Evolutionary conservation across 2,888 invertebrate genomes (phyloP).

Genomic region (Helicoverpa assulta): DNA sequence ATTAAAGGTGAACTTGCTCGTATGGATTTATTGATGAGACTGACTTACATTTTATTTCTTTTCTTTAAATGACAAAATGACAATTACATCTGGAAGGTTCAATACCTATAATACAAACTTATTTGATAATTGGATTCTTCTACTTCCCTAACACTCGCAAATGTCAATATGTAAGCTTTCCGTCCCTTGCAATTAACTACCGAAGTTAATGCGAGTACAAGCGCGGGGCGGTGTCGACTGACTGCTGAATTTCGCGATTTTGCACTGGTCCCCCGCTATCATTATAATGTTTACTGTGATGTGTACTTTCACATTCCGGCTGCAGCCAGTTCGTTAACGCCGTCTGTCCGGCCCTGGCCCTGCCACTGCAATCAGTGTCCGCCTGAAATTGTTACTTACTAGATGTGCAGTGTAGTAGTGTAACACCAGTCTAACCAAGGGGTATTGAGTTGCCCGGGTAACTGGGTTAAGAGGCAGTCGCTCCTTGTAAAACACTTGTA

Average conservation of each 20-base stretch:
- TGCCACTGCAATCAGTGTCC: not conserved
- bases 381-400: not conserved
- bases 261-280: not conserved
- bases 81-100: no score
- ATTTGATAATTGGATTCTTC: no score
- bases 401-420: not conserved
- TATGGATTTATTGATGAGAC: no score
- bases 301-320: slow-evolving; percentile 29
- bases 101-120: no score
- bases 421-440: no score
- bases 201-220: slow-evolving; percentile 33
- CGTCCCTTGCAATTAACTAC: slow-evolving; percentile 5
- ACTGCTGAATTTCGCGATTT: slow-evolving; percentile 13
- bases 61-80: no score
- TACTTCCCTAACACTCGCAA: no score
- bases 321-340: slow-evolving; percentile 18
- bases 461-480: no score
- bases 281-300: slow-evolving; percentile 27
- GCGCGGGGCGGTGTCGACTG: slow-evolving; percentile 23
- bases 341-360: slow-evolving; percentile 11
- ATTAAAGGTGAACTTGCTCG: no score
- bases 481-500: no score
- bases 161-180: slow-evolving; percentile 1
- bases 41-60: no score
- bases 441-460: no score